Conservation (phyloP, 2,113 vertebrate species). For the Crotalus horridus region DNA sequence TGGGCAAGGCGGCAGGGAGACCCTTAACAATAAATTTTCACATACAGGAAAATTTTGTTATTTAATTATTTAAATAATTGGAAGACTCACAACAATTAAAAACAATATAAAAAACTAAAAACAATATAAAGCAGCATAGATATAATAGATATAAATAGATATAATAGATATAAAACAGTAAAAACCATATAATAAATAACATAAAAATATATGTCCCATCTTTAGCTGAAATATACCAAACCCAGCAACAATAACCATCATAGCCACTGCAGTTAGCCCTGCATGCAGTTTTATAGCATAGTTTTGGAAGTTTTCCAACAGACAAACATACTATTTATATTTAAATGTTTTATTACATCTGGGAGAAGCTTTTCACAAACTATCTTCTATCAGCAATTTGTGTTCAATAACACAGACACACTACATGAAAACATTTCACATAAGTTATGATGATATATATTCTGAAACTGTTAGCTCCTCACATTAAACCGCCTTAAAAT, state of each 20-base stretch:
- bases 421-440: neutral
- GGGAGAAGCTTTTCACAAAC: neutral
- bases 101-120: neutral
- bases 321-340: neutral
- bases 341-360: neutral
- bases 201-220: neutral
- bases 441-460: neutral
- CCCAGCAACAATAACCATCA: neutral
- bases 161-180: neutral
- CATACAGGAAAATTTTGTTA: neutral
- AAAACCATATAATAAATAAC: neutral
- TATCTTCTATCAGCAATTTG: neutral
- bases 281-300: neutral
- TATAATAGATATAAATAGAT: neutral
- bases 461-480: slow-evolving; percentile 8
- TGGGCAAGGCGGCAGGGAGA: neutral
- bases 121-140: neutral
- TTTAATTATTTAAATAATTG: neutral
- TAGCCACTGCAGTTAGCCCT: neutral
- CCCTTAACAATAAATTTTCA: neutral
- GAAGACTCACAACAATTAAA: neutral
- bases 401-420: neutral
- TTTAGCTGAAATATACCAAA: neutral
- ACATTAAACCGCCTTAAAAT: slow-evolving; percentile 6
- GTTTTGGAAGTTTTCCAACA: neutral